Percentiles rank a stretch among this genome's conserved stretches.
phyloP scores from a whole-genome alignment of 2,888 invertebrate genomes.

The Podotricha telesiphe region DNA sequence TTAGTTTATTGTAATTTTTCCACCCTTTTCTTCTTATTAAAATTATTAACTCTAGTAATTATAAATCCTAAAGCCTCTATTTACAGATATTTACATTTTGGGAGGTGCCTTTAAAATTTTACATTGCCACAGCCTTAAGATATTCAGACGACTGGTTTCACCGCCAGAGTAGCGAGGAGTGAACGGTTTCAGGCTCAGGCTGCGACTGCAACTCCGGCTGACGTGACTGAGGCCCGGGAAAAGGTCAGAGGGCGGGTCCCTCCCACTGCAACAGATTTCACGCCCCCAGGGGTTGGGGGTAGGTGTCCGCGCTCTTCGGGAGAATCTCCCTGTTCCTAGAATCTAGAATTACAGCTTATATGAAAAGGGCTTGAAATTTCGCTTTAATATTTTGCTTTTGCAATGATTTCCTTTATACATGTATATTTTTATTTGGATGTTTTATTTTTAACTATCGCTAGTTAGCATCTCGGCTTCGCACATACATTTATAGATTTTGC shows the following conservation, averaged over 20 bases:
- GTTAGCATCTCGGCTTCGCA: neutral
- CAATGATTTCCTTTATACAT: no score
- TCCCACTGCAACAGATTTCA: constrained; percentile 12
- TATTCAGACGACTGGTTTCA: neutral
- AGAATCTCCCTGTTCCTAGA: constrained; percentile 16
- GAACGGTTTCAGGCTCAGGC: neutral
- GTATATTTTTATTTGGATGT: neutral
- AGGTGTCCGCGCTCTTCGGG: neutral
- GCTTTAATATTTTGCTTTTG: neutral
- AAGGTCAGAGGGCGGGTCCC: constrained; percentile 17
- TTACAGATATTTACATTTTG: neutral
- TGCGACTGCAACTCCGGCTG: constrained; percentile 15
- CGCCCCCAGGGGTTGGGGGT: constrained; percentile 9
- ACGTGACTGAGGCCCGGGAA: constrained; percentile 10
- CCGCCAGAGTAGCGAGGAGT: neutral
- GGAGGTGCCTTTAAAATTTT: neutral
- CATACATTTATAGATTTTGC: neutral
- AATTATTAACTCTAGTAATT: neutral
- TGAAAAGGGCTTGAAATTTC: neutral
- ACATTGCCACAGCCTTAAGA: constrained; percentile 12
- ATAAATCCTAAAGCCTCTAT: neutral
- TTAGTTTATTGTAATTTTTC: neutral
- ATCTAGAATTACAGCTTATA: constrained; percentile 19
- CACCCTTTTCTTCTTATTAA: neutral
- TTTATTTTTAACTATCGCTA: neutral